phyloP scores from a whole-genome alignment of 2,888 invertebrate genomes.

The Drosophila niveifrons region DNA sequence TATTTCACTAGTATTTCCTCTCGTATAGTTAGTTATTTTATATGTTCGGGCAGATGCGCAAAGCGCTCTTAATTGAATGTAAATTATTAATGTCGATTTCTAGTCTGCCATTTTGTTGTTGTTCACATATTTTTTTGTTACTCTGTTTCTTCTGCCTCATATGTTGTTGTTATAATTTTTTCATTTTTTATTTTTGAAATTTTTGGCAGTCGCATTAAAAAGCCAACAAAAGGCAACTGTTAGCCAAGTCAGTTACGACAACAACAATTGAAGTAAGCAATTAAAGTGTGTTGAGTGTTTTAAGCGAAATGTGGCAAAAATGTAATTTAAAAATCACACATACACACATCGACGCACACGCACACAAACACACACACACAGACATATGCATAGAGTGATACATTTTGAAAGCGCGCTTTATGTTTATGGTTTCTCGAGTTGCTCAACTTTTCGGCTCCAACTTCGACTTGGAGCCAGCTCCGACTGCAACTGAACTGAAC shows the following conservation, averaged over 20 bases:
- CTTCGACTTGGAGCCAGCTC: constrained; percentile 27
- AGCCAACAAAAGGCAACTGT: constrained; percentile 53
- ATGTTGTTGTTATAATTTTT: neutral
- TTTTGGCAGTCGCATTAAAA: constrained; percentile 51
- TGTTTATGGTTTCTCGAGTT: constrained; percentile 67
- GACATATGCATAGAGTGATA: constrained; percentile 12
- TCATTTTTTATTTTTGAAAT: constrained; percentile 18
- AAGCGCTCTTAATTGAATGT: constrained; percentile 61
- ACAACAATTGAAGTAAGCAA: constrained; percentile 69
- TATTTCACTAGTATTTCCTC: constrained; percentile 1
- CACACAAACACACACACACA: neutral
- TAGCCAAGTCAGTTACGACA: constrained; percentile 63
- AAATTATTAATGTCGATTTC: constrained; percentile 61
- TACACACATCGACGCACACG: constrained; percentile 24
- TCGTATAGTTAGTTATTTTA: neutral
- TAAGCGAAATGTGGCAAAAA: constrained; percentile 74
- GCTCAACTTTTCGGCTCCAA: constrained; percentile 55
- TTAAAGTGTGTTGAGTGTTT: constrained; percentile 66
- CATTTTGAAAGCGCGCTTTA: constrained; percentile 75
- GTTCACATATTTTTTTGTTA: neutral
- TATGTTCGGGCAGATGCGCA: constrained; percentile 48
- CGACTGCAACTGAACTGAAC: constrained; percentile 56
- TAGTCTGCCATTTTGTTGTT: constrained; percentile 41
- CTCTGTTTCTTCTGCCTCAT: neutral
- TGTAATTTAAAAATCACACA: constrained; percentile 66